Conservation (phyloP, 1,140 invertebrate genomes). For the Eupristina koningsbergeri region DNA sequence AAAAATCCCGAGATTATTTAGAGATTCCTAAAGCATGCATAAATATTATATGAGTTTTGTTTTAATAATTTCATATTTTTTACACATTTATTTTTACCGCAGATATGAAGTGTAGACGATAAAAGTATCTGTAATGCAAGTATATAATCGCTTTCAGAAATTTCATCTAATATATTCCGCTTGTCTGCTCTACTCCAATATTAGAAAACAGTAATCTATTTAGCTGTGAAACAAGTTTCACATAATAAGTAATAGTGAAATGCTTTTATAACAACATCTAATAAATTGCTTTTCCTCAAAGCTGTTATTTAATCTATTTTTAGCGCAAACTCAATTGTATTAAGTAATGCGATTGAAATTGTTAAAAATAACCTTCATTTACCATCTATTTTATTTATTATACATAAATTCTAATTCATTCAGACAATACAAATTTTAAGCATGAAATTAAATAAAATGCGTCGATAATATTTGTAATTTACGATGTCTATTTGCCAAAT, state of each 20-base stretch:
- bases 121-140: background rate
- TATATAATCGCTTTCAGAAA: constrained; percentile 1
- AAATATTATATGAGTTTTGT: background rate
- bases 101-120: constrained; percentile 8
- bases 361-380: no score
- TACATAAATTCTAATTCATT: no score
- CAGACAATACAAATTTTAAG: no score
- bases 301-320: background rate
- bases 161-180: constrained; percentile 4
- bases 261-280: background rate
- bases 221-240: background rate
- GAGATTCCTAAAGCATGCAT: background rate
- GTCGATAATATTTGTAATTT: no score
- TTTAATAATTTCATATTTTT: background rate
- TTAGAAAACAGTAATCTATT: background rate
- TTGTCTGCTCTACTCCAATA: background rate
- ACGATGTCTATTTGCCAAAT: no score
- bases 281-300: background rate
- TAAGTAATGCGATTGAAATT: no score
- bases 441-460: no score
- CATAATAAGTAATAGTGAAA: background rate
- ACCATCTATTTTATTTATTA: no score
- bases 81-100: background rate
- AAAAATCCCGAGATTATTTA: background rate
- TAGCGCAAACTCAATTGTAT: background rate